A percentile compares a stretch with the other conserved stretches of the same genome.
These are phyloP conservation scores for Gonioctena quinquepunctata DNA, from an alignment of 1,140 invertebrate genomes.

Conservation along the genomic window DNA sequence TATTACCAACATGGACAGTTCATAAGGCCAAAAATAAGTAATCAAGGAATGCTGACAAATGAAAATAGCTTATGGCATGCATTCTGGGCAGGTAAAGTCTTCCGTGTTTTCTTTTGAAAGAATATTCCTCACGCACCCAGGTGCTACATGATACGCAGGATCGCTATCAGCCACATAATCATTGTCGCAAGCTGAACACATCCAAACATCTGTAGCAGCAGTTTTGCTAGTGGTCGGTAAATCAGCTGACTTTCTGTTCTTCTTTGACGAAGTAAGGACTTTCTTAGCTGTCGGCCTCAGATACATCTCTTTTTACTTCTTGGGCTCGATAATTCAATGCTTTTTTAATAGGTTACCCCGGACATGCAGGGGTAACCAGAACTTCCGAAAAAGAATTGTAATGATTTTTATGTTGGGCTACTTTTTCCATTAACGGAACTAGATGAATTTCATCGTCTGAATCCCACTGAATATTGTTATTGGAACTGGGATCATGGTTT, in stretches of 20 bases:
- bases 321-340: constrained; percentile 13
- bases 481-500: too few species aligned
- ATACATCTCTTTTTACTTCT: constrained; percentile 15
- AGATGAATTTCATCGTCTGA: too few species aligned
- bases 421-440: too few species aligned
- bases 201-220: not conserved
- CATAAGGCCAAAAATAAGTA: not conserved
- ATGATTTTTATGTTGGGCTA: not conserved
- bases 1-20: not conserved
- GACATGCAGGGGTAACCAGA: not conserved
- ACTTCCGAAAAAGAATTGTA: constrained; percentile 14
- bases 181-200: not conserved
- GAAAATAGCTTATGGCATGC: not conserved
- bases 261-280: not conserved
- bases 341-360: constrained; percentile 1
- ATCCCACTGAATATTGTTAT: too few species aligned
- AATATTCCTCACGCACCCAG: too few species aligned
- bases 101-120: not conserved
- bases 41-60: too few species aligned
- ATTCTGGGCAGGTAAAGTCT: not conserved
- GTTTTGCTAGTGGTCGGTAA: constrained; percentile 2
- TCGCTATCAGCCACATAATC: too few species aligned
- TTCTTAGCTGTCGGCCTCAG: constrained; percentile 11
- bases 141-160: too few species aligned
- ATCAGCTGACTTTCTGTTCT: not conserved